phyloP scores from a whole-genome alignment of 2,888 invertebrate species.

The Drosophila mayaguana region DNA sequence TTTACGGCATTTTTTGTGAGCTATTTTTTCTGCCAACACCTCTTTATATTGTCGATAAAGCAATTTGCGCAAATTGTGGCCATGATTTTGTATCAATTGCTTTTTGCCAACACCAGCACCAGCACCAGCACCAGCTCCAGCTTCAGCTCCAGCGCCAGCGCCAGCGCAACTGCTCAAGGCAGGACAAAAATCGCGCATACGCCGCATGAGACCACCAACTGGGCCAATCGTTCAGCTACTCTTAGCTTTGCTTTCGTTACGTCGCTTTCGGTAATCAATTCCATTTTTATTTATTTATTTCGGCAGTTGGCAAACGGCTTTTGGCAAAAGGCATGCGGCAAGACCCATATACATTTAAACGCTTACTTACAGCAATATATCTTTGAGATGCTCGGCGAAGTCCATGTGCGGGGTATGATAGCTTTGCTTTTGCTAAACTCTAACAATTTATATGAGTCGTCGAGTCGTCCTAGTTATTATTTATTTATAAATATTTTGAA shows the following conservation, averaged over 20 bases:
- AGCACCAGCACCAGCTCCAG: too few relatives aligned
- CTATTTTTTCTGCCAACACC: conserved; percentile 16
- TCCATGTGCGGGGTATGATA: not conserved
- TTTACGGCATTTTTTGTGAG: conserved; percentile 42
- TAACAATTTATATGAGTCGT: too few relatives aligned
- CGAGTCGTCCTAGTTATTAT: too few relatives aligned
- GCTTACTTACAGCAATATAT: conserved; percentile 52
- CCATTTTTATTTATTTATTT: conserved; percentile 19
- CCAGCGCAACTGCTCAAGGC: conserved; percentile 26
- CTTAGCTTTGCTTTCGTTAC: conserved; percentile 12
- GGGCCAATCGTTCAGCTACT: not conserved
- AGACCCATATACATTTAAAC: conserved; percentile 19
- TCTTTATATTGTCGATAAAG: conserved; percentile 47
- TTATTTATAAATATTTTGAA: too few relatives aligned
- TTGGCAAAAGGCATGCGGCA: conserved; percentile 13
- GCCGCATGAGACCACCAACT: conserved; percentile 32
- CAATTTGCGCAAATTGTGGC: conserved; percentile 71
- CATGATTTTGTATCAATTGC: conserved; percentile 78
- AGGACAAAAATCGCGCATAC: conserved; percentile 62
- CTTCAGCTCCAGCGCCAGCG: conserved; percentile 20
- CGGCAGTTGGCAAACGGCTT: conserved; percentile 38
- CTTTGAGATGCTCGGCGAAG: not conserved
- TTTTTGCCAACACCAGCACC: conserved; percentile 33
- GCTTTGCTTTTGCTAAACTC: too few relatives aligned
- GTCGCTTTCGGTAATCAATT: conserved; percentile 56